These are phyloP conservation scores for Adoxophyes honmai DNA, from an alignment of 1,140 invertebrate genomes.

Conservation along the genomic window DNA sequence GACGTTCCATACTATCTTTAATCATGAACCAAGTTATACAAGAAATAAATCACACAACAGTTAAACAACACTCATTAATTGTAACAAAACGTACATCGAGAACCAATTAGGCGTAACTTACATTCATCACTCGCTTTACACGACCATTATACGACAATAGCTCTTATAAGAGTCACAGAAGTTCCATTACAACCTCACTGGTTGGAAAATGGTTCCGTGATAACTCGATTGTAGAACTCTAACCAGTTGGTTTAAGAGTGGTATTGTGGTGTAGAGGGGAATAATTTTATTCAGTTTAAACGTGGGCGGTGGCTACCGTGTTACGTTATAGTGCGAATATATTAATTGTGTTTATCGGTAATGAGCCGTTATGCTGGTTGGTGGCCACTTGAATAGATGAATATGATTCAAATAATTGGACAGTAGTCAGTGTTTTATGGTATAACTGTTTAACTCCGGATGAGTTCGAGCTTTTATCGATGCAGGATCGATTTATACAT, in stretches of 20 bases:
- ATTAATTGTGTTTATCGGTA: conserved; percentile 15
- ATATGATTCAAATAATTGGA: neutral
- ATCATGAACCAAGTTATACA: too few relatives aligned
- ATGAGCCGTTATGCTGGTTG: conserved; percentile 2
- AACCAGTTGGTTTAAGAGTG: neutral
- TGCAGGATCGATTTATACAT: too few relatives aligned
- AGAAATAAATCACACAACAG: too few relatives aligned
- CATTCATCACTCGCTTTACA: conserved; percentile 1
- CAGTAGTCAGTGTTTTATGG: too few relatives aligned
- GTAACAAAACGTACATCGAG: conserved; percentile 6
- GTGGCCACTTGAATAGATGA: neutral
- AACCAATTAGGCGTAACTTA: neutral
- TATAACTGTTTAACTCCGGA: too few relatives aligned
- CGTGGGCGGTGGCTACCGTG: conserved; percentile 10
- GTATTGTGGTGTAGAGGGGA: neutral
- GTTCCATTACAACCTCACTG: neutral
- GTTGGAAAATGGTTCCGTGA: too few relatives aligned
- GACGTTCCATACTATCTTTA: too few relatives aligned
- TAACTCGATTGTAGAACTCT: neutral
- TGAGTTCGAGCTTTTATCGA: too few relatives aligned
- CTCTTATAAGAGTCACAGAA: conserved; percentile 8
- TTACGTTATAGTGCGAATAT: neutral
- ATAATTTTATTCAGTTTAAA: conserved; percentile 7
- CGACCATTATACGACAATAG: neutral
- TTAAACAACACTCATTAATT: too few relatives aligned